Percentiles rank a stretch among this genome's conserved stretches.
These are phyloP conservation scores for Paraplagusia blochii DNA, from an alignment of 2,113 vertebrate genomes.

Conservation along the genomic window DNA sequence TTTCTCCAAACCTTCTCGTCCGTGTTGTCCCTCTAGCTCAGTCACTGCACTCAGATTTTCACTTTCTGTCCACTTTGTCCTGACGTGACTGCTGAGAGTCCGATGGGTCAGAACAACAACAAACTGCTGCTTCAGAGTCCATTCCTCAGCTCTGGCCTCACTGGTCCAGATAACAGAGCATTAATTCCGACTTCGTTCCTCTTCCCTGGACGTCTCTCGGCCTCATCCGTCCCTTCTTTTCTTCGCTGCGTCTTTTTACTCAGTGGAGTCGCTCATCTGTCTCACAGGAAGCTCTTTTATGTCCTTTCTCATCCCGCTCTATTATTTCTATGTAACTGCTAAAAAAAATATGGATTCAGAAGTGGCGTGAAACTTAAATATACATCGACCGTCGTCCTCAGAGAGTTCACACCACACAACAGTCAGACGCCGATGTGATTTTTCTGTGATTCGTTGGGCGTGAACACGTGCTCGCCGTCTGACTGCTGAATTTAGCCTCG, in stretches of 20 bases:
- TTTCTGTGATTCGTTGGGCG: too few species aligned
- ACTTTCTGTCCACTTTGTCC: conserved; percentile 47
- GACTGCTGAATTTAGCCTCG: too few species aligned
- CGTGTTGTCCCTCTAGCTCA: too few species aligned
- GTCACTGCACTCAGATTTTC: conserved; percentile 48
- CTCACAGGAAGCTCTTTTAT: conserved; percentile 20
- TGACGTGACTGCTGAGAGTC: conserved; percentile 15
- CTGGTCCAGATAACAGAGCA: conserved; percentile 47
- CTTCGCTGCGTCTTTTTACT: conserved; percentile 6
- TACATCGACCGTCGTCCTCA: too few species aligned
- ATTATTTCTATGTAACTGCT: background rate
- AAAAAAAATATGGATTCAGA: background rate
- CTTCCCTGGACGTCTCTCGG: background rate
- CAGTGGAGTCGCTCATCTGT: conserved; percentile 9
- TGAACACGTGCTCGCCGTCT: too few species aligned
- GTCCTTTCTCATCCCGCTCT: conserved; percentile 20
- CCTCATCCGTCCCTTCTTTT: conserved; percentile 16
- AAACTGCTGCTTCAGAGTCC: conserved; percentile 10
- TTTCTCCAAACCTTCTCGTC: too few species aligned
- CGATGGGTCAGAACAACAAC: conserved; percentile 31
- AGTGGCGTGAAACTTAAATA: too few species aligned
- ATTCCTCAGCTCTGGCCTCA: conserved; percentile 13
- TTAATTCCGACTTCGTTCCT: conserved; percentile 5
- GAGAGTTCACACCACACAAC: too few species aligned
- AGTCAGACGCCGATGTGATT: too few species aligned